Percentiles rank a stretch among this genome's conserved stretches.
These are phyloP conservation scores for Pemphredon lugubris DNA, from an alignment of 2,888 invertebrate genomes.

Conservation along the genomic window DNA sequence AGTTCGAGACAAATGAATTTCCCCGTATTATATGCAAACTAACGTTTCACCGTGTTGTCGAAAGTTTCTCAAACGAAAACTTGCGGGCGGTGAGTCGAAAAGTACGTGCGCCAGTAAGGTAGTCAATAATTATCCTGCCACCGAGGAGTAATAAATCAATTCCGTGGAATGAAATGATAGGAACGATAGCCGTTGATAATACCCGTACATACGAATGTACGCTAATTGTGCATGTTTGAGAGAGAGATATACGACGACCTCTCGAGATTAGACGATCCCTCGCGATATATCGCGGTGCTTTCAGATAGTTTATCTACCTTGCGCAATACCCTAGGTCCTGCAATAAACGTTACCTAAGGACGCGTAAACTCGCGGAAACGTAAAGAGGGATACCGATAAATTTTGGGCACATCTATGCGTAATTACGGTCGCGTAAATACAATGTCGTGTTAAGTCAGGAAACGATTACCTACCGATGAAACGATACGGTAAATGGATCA, in stretches of 20 bases:
- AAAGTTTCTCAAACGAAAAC: slow-evolving; percentile 16
- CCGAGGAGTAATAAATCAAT: slow-evolving; percentile 51
- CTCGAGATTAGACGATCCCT: slow-evolving; percentile 44
- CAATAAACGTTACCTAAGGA: slow-evolving; percentile 34
- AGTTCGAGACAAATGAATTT: slow-evolving; percentile 53
- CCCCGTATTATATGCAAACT: slow-evolving; percentile 56
- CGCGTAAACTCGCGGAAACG: no score
- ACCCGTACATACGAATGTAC: slow-evolving; percentile 47
- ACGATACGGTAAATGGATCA: no score
- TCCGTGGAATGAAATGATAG: slow-evolving; percentile 53
- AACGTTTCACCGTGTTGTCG: slow-evolving; percentile 28
- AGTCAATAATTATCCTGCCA: slow-evolving; percentile 55
- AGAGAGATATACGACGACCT: slow-evolving; percentile 34
- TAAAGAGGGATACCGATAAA: no score
- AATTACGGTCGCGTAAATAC: no score
- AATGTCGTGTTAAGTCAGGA: no score
- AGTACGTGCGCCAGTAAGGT: slow-evolving; percentile 19
- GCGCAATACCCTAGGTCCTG: slow-evolving; percentile 27
- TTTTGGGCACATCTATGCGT: no score
- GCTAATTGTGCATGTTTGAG: slow-evolving; percentile 50
- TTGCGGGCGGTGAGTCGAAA: slow-evolving; percentile 7
- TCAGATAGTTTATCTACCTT: slow-evolving; percentile 19
- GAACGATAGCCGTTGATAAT: slow-evolving; percentile 52
- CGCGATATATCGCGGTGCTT: slow-evolving; percentile 37
- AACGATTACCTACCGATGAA: no score